Percentiles rank a stretch among this genome's conserved stretches.
Conservation (phyloP, 2,888 invertebrate species). For the Hemicrepidius hirtus region DNA sequence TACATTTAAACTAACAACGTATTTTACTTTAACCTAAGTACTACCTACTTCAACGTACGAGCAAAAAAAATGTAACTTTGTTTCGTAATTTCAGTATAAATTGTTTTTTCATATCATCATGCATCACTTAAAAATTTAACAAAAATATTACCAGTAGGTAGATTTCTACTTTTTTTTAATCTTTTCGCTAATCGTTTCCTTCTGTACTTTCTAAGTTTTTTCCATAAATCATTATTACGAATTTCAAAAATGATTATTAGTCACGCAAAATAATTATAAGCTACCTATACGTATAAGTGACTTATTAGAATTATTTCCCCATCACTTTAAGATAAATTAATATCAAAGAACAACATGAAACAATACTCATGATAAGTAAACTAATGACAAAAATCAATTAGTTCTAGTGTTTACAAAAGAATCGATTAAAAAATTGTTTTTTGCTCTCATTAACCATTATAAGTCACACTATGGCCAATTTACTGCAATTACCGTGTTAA, state of each 20-base stretch:
- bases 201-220: slow-evolving; percentile 18
- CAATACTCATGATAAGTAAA: background rate
- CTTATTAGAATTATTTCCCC: background rate
- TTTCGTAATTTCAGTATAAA: no score
- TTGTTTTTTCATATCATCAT: background rate
- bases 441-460: background rate
- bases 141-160: no score
- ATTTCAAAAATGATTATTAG: background rate
- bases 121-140: no score
- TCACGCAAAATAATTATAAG: slow-evolving; percentile 1
- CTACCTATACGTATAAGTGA: no score
- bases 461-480: slow-evolving; percentile 5
- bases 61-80: no score
- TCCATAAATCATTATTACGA: slow-evolving; percentile 1
- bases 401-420: background rate
- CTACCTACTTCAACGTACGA: no score
- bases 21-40: background rate
- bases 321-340: background rate
- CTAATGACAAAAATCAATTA: slow-evolving; percentile 5
- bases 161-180: no score
- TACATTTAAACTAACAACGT: background rate
- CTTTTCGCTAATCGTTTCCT: slow-evolving; percentile 1
- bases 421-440: background rate
- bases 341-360: no score
- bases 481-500: slow-evolving; percentile 5